A percentile compares a stretch with the other conserved stretches of the same genome.
Conservation (phyloP, 2,888 invertebrate species). For the Augochlorella aurata region DNA sequence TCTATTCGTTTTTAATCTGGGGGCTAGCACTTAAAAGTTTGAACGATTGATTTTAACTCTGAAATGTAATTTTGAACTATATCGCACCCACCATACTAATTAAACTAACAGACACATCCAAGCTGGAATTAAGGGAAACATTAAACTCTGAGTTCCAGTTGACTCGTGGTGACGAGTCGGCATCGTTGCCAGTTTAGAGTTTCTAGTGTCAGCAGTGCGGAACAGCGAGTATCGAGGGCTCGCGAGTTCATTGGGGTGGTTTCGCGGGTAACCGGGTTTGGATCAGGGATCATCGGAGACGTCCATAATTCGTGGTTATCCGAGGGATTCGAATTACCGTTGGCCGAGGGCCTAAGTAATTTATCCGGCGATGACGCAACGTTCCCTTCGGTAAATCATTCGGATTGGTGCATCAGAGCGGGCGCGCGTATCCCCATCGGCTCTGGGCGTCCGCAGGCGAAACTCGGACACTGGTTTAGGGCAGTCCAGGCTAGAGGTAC, state of each 20-base stretch:
- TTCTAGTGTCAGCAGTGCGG: too few relatives aligned
- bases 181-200: too few relatives aligned
- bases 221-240: not conserved
- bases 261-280: not conserved
- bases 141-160: too few relatives aligned
- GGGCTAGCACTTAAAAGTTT: too few relatives aligned
- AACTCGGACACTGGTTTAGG: constrained; percentile 26
- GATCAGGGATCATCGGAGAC: not conserved
- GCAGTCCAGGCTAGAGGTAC: constrained; percentile 38
- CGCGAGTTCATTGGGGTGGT: not conserved
- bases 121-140: too few relatives aligned
- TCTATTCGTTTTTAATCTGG: too few relatives aligned
- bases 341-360: constrained; percentile 30
- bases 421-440: constrained; percentile 64
- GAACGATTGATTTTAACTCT: too few relatives aligned
- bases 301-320: not conserved
- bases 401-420: constrained; percentile 47
- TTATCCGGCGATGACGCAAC: constrained; percentile 21
- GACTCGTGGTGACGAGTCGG: too few relatives aligned
- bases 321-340: constrained; percentile 12
- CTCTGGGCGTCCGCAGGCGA: constrained; percentile 41
- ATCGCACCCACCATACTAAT: too few relatives aligned
- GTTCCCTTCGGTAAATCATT: constrained; percentile 54
- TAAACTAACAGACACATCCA: too few relatives aligned
- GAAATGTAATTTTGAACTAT: too few relatives aligned